Percentiles rank a stretch among this genome's conserved stretches.
phyloP scores from a whole-genome alignment of 2,797 vertebrate species.

The Poeciliopsis gracilis region DNA sequence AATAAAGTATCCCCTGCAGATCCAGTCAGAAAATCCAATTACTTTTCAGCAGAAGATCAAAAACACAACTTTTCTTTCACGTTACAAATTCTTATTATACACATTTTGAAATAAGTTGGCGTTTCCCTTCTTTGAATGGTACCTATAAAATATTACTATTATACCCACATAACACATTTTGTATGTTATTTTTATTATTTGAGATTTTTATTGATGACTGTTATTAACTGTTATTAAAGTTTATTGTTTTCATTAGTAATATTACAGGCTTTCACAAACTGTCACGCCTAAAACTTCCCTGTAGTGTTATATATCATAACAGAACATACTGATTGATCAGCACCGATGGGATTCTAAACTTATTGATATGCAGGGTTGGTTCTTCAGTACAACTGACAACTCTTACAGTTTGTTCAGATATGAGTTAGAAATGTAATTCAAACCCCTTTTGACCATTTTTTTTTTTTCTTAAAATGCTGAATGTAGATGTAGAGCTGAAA shows the following conservation, averaged over 20 bases:
- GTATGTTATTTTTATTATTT: background rate
- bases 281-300: background rate
- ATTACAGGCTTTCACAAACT: background rate
- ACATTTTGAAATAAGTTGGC: background rate
- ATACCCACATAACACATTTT: background rate
- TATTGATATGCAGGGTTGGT: background rate
- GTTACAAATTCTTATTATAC: background rate
- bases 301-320: background rate
- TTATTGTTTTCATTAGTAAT: background rate
- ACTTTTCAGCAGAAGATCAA: background rate
- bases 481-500: background rate
- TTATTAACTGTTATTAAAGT: background rate
- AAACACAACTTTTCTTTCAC: background rate
- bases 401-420: background rate
- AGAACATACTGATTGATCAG: background rate
- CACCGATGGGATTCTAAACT: background rate
- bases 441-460: background rate
- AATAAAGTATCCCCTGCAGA: slow-evolving; percentile 1
- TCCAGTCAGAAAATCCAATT: background rate
- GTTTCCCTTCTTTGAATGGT: background rate
- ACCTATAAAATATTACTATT: background rate
- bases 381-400: background rate
- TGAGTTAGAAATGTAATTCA: background rate
- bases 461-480: background rate
- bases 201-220: background rate